phyloP scores from a whole-genome alignment of 1,140 invertebrate genomes.

The Bombus vancouverensis region DNA sequence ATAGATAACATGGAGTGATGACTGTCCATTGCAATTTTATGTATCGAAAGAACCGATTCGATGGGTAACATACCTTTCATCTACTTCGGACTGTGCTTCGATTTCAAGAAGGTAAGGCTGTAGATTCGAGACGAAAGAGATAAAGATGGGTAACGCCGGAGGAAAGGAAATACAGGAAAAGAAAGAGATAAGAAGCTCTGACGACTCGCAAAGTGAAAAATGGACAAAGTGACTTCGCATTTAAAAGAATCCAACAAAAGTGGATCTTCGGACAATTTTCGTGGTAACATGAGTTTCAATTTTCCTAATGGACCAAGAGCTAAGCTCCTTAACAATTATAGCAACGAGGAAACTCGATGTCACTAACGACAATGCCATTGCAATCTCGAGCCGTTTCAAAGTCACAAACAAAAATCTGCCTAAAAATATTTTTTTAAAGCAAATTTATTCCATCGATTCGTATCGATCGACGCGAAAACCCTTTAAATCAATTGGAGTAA shows the following conservation, averaged over 20 bases:
- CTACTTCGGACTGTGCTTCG: neutral
- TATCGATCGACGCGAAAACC: neutral
- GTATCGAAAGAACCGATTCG: slow-evolving; percentile 10
- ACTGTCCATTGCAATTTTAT: slow-evolving; percentile 32
- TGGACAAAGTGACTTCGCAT: slow-evolving; percentile 21
- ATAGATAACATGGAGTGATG: neutral
- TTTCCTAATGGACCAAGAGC: slow-evolving; percentile 42
- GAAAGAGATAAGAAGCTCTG: slow-evolving; percentile 7
- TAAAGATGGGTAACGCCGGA: slow-evolving; percentile 7
- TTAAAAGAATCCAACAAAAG: slow-evolving; percentile 29
- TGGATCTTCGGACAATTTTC: neutral
- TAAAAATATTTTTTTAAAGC: neutral
- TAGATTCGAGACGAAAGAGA: slow-evolving; percentile 31
- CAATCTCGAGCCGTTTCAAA: neutral
- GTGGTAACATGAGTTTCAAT: slow-evolving; percentile 30
- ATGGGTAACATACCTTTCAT: slow-evolving; percentile 33
- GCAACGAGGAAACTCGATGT: neutral
- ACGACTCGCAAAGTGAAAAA: slow-evolving; percentile 37
- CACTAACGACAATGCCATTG: neutral
- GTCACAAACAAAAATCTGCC: neutral
- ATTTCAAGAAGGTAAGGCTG: neutral
- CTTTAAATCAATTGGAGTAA: slow-evolving; percentile 23
- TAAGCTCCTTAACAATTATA: slow-evolving; percentile 21
- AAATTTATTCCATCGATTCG: neutral
- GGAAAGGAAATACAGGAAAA: neutral